Evolutionary conservation across 64 coral and sea anemone genomes (phyloP).

Genomic region (Cladopsammia gracilis): DNA sequence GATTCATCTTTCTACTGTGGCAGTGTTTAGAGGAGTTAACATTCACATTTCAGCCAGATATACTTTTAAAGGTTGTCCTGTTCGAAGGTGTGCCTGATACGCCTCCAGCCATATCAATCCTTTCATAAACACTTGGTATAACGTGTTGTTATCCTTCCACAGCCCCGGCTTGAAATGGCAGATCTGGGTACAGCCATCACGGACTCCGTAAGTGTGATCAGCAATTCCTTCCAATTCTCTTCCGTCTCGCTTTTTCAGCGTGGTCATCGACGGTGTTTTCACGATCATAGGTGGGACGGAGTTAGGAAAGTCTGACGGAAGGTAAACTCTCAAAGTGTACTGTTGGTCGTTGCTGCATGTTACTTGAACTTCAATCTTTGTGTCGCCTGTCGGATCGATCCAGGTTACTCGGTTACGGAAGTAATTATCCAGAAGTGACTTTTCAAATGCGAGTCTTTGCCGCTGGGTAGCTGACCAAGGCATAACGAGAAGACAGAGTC

Average conservation of each 20-base stretch:
- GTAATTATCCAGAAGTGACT: conserved; percentile 60
- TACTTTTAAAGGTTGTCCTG: conserved; percentile 34
- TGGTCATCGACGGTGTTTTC: conserved; percentile 20
- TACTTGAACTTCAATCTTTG: conserved; percentile 53
- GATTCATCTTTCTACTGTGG: too few relatives aligned
- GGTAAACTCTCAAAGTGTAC: conserved; percentile 66
- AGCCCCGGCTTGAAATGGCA: conserved; percentile 40
- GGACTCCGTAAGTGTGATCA: conserved; percentile 44
- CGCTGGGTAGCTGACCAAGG: conserved; percentile 40
- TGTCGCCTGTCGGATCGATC: conserved; percentile 71
- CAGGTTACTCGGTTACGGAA: conserved; percentile 69
- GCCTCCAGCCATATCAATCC: conserved; percentile 81
- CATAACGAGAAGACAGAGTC: neutral
- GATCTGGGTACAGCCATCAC: conserved; percentile 62
- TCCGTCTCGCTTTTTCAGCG: conserved; percentile 23
- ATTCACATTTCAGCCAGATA: conserved; percentile 65
- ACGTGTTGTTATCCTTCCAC: conserved; percentile 48
- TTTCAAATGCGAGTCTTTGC: conserved; percentile 72
- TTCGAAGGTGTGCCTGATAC: conserved; percentile 64
- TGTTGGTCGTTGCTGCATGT: conserved; percentile 48
- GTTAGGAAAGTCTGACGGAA: conserved; percentile 75
- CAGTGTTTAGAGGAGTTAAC: too few relatives aligned
- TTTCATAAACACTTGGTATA: conserved; percentile 85
- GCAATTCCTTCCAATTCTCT: neutral
- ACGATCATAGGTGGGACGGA: conserved; percentile 70